phyloP scores from a whole-genome alignment of 2,888 invertebrate genomes.

The Ypsolopha sequella region DNA sequence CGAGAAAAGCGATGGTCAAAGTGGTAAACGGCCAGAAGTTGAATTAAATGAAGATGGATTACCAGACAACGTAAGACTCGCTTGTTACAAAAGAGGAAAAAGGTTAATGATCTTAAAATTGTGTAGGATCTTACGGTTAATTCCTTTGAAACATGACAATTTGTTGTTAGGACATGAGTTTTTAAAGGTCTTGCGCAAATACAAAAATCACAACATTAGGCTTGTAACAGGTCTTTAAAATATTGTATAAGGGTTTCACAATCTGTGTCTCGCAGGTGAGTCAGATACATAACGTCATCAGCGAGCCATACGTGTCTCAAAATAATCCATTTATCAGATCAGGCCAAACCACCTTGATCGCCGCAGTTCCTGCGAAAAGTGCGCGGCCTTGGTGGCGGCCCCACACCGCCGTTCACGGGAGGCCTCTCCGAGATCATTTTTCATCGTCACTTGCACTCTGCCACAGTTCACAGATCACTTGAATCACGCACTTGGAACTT shows the following conservation, averaged over 20 bases:
- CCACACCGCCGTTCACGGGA: constrained; percentile 49
- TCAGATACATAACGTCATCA: constrained; percentile 10
- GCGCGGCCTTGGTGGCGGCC: constrained; percentile 54
- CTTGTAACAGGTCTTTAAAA: too few relatives aligned
- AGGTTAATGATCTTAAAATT: neutral
- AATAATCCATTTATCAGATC: constrained; percentile 16
- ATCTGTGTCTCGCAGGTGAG: too few relatives aligned
- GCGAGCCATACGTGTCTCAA: constrained; percentile 13
- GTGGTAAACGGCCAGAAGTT: constrained; percentile 13
- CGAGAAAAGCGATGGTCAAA: constrained; percentile 27
- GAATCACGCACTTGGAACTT: constrained; percentile 15
- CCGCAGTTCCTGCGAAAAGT: constrained; percentile 70
- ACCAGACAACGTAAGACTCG: neutral
- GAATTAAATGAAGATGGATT: neutral
- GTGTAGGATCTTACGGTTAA: neutral
- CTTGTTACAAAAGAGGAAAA: neutral
- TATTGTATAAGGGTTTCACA: too few relatives aligned
- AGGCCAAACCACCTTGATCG: constrained; percentile 64
- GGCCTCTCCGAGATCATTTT: constrained; percentile 63
- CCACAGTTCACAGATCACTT: constrained; percentile 15
- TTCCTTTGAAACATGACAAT: neutral
- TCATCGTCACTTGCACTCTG: constrained; percentile 39
- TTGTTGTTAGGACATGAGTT: neutral
- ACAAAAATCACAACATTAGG: too few relatives aligned
- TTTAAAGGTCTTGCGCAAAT: neutral